phyloP scores from a whole-genome alignment of 2,113 vertebrate genomes.

The Neotragus moschatus region DNA sequence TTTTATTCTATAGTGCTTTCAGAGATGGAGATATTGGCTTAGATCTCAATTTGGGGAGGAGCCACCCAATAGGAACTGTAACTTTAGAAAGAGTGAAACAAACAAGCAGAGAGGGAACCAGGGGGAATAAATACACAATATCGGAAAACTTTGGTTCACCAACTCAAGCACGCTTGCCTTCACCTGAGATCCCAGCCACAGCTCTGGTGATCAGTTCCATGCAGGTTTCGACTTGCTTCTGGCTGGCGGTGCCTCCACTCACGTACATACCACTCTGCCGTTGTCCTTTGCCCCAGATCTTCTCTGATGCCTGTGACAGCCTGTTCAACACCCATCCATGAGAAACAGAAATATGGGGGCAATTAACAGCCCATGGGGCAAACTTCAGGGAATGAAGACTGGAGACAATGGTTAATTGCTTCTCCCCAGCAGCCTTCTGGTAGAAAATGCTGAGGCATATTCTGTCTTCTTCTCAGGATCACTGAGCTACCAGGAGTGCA shows the following conservation, averaged over 20 bases:
- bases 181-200: no score
- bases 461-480: not conserved
- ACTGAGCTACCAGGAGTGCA: not conserved
- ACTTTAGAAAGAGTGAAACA: not conserved
- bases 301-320: not conserved
- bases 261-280: accelerated
- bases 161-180: not conserved
- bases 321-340: not conserved
- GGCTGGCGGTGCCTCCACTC: no score
- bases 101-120: not conserved
- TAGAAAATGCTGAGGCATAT: not conserved
- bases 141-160: not conserved
- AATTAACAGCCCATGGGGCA: not conserved
- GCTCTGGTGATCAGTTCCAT: not conserved
- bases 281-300: not conserved
- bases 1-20: not conserved
- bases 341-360: not conserved
- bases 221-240: not conserved
- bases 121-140: not conserved
- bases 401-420: not conserved
- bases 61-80: not conserved
- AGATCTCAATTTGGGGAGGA: not conserved
- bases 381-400: not conserved
- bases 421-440: not conserved
- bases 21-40: not conserved